Conservation (phyloP, 2,888 invertebrate species). For the Carabus problematicus region DNA sequence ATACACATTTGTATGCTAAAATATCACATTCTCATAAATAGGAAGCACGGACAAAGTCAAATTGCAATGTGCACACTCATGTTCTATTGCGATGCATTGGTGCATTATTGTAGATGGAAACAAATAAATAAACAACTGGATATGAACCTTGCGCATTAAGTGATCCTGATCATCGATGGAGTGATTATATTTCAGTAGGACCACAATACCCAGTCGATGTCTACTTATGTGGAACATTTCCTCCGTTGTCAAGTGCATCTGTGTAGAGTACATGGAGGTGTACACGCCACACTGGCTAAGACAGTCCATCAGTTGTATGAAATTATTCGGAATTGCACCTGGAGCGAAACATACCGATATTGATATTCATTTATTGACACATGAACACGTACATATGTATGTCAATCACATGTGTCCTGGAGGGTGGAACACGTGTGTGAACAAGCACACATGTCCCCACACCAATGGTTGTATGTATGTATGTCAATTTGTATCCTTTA, state of each 20-base stretch:
- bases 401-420: too few relatives aligned
- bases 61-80: too few relatives aligned
- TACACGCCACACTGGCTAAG: constrained; percentile 30
- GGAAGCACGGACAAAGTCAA: too few relatives aligned
- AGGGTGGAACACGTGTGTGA: too few relatives aligned
- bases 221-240: constrained; percentile 24
- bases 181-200: constrained; percentile 12
- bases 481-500: too few relatives aligned
- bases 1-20: neutral
- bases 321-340: constrained; percentile 19
- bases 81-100: too few relatives aligned
- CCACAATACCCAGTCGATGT: constrained; percentile 31
- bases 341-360: constrained; percentile 2
- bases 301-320: constrained; percentile 31
- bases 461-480: too few relatives aligned
- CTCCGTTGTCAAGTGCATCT: neutral
- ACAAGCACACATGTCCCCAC: too few relatives aligned
- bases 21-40: too few relatives aligned
- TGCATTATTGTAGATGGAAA: too few relatives aligned
- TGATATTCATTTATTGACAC: too few relatives aligned
- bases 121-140: neutral
- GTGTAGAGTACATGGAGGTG: constrained; percentile 21
- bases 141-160: neutral
- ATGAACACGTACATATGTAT: too few relatives aligned
- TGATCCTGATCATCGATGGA: constrained; percentile 10